A percentile compares a stretch with the other conserved stretches of the same genome.
These are phyloP conservation scores for Troglohyphantes excavatus DNA, from an alignment of 2,888 invertebrate genomes.

Conservation along the genomic window DNA sequence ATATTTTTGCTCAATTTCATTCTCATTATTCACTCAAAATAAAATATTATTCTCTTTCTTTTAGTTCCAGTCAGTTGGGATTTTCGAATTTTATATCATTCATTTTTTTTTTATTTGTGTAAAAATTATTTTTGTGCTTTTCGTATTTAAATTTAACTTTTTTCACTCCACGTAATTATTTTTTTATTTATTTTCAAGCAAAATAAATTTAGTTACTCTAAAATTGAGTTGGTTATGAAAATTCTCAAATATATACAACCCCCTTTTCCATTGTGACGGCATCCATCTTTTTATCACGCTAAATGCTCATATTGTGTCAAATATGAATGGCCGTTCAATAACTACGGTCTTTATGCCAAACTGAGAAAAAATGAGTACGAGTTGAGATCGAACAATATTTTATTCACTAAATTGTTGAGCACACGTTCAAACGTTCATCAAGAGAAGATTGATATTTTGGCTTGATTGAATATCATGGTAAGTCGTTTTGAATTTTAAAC, in stretches of 20 bases:
- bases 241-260: not conserved
- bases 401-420: not conserved
- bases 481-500: not conserved
- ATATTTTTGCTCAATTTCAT: too few species aligned
- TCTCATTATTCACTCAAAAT: too few species aligned
- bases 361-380: not conserved
- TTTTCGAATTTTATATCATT: too few species aligned
- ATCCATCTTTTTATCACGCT: slow-evolving; percentile 36
- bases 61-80: too few species aligned
- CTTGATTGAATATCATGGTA: not conserved
- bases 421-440: not conserved
- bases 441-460: not conserved
- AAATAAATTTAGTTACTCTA: too few species aligned
- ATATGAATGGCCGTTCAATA: slow-evolving; percentile 30
- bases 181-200: too few species aligned
- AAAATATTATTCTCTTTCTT: too few species aligned
- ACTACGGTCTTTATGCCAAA: not conserved
- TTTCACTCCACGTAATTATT: too few species aligned
- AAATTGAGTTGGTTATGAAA: too few species aligned
- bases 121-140: too few species aligned
- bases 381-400: not conserved
- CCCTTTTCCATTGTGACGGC: not conserved
- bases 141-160: too few species aligned
- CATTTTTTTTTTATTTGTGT: too few species aligned
- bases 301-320: not conserved